Evolutionary conservation across 2,888 invertebrate species (phyloP), one percentile per base, ranked within the genome.

Genomic region (Physocephala rufipes): DNA sequence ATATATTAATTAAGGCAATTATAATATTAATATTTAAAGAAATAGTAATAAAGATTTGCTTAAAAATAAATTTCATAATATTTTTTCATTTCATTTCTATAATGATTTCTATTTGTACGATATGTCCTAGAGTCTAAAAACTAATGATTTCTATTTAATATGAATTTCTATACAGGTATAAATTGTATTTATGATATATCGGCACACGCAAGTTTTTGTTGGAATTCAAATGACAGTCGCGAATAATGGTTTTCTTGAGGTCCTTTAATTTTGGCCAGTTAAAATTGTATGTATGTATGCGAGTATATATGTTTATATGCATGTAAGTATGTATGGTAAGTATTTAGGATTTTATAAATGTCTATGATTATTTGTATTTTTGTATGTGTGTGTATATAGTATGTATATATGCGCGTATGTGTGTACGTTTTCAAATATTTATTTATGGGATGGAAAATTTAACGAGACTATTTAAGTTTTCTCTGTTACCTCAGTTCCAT

Each of bases 81-180:
- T 15, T 45, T 15, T 45, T 12, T 45, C 9, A 45, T 58, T 43
- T 43, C n/a, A n/a, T n/a, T n/a, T n/a, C n/a, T n/a, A n/a, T n/a
- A n/a, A n/a, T n/a, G n/a, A n/a, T n/a, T n/a, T n/a, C n/a, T n/a
- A n/a, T 82, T 83, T 83, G 83, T 84, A 83, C 83, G 83, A 83
- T 83, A 83, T 83, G 83, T 83, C 82, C 81, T 36, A 36, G 36
- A 36, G 36, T 36, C 36, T 36, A 36, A 36, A 36, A 79, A 81
- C 83, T 84, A 84, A 82, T 80, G 82, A 64, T 75, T n/a, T n/a
- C n/a, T n/a, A n/a, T 70, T 76, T 72, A 36, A 36, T 36, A 36
- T 9, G 36, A 36, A 36, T 36, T 36, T 36, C n/a, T 36, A 36
- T 36, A 36, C 36, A 36, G 36, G 4, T 36, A 7, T 7, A 36